Evolutionary conservation across 2,113 vertebrate genomes (phyloP), one percentile per base, ranked within the genome.

Genomic region (Seriola rivoliana): DNA sequence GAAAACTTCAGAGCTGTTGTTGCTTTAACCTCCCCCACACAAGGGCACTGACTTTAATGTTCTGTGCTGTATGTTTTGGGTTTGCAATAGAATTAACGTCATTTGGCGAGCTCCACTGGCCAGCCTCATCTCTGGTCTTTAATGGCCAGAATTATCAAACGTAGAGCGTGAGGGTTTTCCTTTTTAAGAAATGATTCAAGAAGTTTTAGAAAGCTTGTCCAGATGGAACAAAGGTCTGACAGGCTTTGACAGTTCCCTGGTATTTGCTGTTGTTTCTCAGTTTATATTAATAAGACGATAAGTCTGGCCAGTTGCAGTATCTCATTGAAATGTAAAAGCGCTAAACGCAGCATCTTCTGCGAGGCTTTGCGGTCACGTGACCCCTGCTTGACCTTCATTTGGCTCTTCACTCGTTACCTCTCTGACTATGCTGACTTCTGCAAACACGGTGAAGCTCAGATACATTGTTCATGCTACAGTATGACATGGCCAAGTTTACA

Each of bases 401-500:
- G 74, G 75, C 71, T 1, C 48, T 40, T 38, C 12, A 0, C 38
- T 60, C 5, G 1, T 2, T 25, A 5, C 67, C 66, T 7, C 9
- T 64, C 23, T 52, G 38, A 5, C 23, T 36, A 0, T 36, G 17
- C 58, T 62, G 55, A 46, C 62, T 32, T 48, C 48, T 82, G 67
- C 82, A 66, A 62, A 32, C 23, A 19, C 46, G 19, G 19, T 60
- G 19, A 23, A 59, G 76, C 60, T 72, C 40, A 72, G 50, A 62
- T 71, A 16, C n/a, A 34, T 50, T 67, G 69, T 52, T 78, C 25
- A 10, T 62, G 48, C 75, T 57, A 60, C 67, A 50, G 40, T 8
- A 0, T 32, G 48, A 69, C 63, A 46, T 46, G 0, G 75, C 81
- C 86, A 88, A 29, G 64, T 79, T 72, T 72, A 70, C 75, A 42